phyloP scores from a whole-genome alignment of 23 tunicate species.

The Corella eumyota region DNA sequence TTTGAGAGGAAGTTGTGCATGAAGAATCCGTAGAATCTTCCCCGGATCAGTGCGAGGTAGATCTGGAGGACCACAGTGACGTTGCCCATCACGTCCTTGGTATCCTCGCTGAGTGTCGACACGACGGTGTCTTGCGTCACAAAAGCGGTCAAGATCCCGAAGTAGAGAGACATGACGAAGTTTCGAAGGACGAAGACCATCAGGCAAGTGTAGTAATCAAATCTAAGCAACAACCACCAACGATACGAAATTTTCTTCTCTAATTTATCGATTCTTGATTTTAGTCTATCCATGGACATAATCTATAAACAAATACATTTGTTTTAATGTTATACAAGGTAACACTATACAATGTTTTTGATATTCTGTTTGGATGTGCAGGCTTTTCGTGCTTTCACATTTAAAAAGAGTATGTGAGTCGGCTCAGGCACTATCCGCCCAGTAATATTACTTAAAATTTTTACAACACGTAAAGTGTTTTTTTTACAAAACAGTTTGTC shows the following conservation, averaged over 20 bases:
- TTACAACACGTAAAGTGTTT: too few species aligned
- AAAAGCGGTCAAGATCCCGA: slow-evolving; percentile 16
- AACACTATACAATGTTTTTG: slow-evolving; percentile 5
- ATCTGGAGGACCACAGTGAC: slow-evolving; percentile 16
- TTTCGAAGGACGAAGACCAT: slow-evolving; percentile 13
- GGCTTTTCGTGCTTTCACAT: too few species aligned
- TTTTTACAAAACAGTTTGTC: too few species aligned
- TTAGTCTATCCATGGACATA: too few species aligned
- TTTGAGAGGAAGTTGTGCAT: slow-evolving; percentile 18
- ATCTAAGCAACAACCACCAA: neutral
- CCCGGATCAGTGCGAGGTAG: slow-evolving; percentile 29
- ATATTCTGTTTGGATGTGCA: neutral
- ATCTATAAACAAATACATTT: too few species aligned
- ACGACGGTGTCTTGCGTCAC: too few species aligned
- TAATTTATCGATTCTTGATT: too few species aligned
- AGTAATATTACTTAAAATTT: too few species aligned
- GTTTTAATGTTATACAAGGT: too few species aligned
- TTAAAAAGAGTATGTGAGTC: too few species aligned
- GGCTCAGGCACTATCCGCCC: too few species aligned
- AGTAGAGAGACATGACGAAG: slow-evolving; percentile 28
- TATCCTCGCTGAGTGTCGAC: neutral
- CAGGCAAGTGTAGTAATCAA: slow-evolving; percentile 6
- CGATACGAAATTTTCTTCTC: neutral
- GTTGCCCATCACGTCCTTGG: neutral
- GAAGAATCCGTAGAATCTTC: slow-evolving; percentile 26